These are phyloP conservation scores for Rhingia rostrata DNA, from an alignment of 2,888 invertebrate genomes.

Conservation along the genomic window DNA sequence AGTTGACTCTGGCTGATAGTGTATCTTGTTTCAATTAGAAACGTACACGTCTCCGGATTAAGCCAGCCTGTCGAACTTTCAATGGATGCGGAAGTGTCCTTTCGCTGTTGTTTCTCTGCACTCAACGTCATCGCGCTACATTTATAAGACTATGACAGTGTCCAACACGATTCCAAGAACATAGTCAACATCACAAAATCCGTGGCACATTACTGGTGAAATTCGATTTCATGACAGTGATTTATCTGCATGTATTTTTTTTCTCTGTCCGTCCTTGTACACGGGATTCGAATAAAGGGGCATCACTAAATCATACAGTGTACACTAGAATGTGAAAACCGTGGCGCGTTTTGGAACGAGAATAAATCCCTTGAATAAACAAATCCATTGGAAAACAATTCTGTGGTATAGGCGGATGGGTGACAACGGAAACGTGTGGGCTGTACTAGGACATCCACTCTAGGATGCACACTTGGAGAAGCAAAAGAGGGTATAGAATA, in stretches of 20 bases:
- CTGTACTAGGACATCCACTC: constrained; percentile 12
- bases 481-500: neutral
- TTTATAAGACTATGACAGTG: constrained; percentile 1
- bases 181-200: constrained; percentile 52
- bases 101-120: neutral
- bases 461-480: no score
- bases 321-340: constrained; percentile 1
- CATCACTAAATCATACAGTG: constrained; percentile 31
- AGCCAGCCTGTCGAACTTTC: constrained; percentile 50
- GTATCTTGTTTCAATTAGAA: constrained; percentile 74
- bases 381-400: constrained; percentile 47
- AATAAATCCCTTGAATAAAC: constrained; percentile 43
- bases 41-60: constrained; percentile 67
- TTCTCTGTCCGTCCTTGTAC: neutral
- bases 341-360: constrained; percentile 3
- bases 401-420: neutral
- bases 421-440: neutral
- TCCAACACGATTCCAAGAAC: neutral
- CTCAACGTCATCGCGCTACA: neutral
- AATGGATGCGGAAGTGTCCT: neutral
- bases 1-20: constrained; percentile 64
- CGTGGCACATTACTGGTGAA: constrained; percentile 35
- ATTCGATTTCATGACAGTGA: constrained; percentile 64
- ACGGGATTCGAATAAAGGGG: neutral
- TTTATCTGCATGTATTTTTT: constrained; percentile 47